A percentile compares a stretch with the other conserved stretches of the same genome.
phyloP scores from a whole-genome alignment of 2,888 invertebrate genomes.

The Eulithis prunata region DNA sequence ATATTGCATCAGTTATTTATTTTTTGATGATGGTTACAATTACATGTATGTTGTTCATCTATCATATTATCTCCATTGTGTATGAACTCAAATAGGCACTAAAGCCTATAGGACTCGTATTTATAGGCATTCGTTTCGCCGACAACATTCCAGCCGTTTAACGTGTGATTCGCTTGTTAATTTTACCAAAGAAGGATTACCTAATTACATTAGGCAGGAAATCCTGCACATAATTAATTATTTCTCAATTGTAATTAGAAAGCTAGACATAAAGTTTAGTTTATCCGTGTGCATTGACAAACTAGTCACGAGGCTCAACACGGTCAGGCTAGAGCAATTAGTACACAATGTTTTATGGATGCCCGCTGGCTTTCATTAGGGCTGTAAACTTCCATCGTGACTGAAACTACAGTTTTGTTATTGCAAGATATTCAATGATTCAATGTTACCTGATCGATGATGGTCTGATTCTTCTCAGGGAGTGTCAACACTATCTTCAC shows the following conservation, averaged over 20 bases:
- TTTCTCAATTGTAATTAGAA: slow-evolving; percentile 39
- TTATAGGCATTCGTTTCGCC: no score
- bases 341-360: slow-evolving; percentile 45
- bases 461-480: slow-evolving; percentile 88
- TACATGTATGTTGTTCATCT: slow-evolving; percentile 5
- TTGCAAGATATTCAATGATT: background rate
- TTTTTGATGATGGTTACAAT: background rate
- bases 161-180: slow-evolving; percentile 1
- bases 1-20: background rate
- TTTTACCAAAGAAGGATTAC: background rate
- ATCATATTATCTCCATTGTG: slow-evolving; percentile 1
- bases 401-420: background rate
- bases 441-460: slow-evolving; percentile 87
- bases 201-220: slow-evolving; percentile 18
- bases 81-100: slow-evolving; percentile 4
- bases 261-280: slow-evolving; percentile 34
- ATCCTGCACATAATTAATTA: slow-evolving; percentile 35
- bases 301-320: slow-evolving; percentile 41
- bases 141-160: background rate
- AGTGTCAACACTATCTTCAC: slow-evolving; percentile 88
- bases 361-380: slow-evolving; percentile 37
- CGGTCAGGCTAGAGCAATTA: slow-evolving; percentile 41
- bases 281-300: slow-evolving; percentile 34
- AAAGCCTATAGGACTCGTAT: no score
- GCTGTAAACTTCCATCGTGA: slow-evolving; percentile 21